phyloP scores from a whole-genome alignment of 2,888 invertebrate genomes.

The Drepanosiphum platanoidis region DNA sequence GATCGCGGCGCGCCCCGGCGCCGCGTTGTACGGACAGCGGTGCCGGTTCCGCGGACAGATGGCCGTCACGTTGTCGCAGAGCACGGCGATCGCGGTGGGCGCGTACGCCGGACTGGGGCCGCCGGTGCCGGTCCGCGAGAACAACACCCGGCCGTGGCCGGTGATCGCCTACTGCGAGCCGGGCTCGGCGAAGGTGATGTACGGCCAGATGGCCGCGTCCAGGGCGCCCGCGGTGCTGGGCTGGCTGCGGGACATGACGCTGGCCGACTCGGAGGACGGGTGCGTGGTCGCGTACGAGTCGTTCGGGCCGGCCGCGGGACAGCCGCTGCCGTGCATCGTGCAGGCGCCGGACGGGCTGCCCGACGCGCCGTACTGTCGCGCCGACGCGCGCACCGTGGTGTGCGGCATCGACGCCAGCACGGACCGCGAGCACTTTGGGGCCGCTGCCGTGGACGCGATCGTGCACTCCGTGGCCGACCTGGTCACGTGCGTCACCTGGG shows the following conservation, averaged over 20 bases:
- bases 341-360: slow-evolving; percentile 10
- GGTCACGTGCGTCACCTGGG: neutral
- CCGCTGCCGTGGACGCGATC: slow-evolving; percentile 24
- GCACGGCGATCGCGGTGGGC: neutral
- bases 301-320: no score
- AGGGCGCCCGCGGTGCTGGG: neutral
- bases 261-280: slow-evolving; percentile 2
- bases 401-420: neutral
- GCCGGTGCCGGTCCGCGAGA: neutral
- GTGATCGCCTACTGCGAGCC: slow-evolving; percentile 11
- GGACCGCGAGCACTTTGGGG: neutral
- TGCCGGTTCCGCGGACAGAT: neutral
- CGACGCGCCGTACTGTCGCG: neutral
- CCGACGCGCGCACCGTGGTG: neutral
- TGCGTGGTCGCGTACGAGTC: slow-evolving; percentile 11
- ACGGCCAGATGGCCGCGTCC: neutral
- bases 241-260: slow-evolving; percentile 2
- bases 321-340: neutral
- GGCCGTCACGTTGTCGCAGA: neutral
- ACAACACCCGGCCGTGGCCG: neutral
- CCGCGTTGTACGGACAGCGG: slow-evolving; percentile 6
- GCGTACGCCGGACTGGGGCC: neutral
- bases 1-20: slow-evolving; percentile 13
- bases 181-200: neutral
- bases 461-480: slow-evolving; percentile 3